Evolutionary conservation across 2,888 invertebrate genomes (phyloP), one percentile per base, ranked within the genome.

Genomic region (Diloba caeruleocephala): DNA sequence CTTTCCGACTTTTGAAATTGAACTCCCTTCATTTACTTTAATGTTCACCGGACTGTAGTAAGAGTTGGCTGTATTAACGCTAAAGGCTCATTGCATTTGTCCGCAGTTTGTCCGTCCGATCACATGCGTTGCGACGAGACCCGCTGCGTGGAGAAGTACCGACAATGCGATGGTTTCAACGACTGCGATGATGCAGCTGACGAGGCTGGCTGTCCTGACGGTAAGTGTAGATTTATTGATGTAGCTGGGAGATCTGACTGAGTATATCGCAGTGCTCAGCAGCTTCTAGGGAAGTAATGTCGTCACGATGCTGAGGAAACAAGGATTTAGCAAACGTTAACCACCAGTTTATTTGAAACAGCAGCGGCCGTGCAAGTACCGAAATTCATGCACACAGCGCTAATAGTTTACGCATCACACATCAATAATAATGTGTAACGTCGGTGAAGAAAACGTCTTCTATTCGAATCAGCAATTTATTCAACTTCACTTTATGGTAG

Each of bases 171-270:
- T 79, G 91, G 94, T 9, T 31, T 66, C 3, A 55, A 39, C 1
- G 95, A 96, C 78, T 97, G 97, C 89, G 10, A 86, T 7, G 97
- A 97, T 74, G 93, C 94, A 10, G 94, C 95, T 2, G 97, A 97
- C 74, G 97, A 97, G 81, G 81, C 86, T 2, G 93, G 94, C 71
- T 97, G 97, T 74, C 76, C 53, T 2, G 39, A 41, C 6, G 64
- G 85, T 85, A 67, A 81, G 84, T 80, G 23, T 17, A 15, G 10
- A 9, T 0, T 36, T 3, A 5, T n/a, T 3, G 25, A 8, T n/a
- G 15, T 14, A 25, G 9, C 13, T 23, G 1, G 13, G 13, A 33
- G 12, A 12, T 3, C 6, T 1, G 5, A 21, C 21, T 3, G 1
- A 4, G 6, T 21, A 0, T 29, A 6, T 1, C 1, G 29, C 1